Conservation (phyloP, 1,140 invertebrate genomes). For the Propsilocerus akamusi region DNA sequence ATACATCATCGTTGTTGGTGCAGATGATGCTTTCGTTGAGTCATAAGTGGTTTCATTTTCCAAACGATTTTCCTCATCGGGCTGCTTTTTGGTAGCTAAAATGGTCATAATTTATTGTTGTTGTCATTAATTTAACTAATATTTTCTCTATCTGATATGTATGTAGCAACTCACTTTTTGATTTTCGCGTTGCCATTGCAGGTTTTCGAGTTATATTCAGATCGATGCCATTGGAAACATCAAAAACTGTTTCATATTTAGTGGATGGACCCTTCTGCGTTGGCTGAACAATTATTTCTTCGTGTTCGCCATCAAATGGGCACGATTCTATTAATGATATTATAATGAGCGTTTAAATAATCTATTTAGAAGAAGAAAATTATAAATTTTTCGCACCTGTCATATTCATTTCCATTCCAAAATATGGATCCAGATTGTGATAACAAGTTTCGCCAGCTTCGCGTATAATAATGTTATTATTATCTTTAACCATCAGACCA, state of each 20-base stretch:
- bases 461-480: neutral
- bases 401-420: slow-evolving; percentile 1
- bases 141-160: no score
- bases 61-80: neutral
- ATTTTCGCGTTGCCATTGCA: neutral
- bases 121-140: no score
- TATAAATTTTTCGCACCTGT: neutral
- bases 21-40: neutral
- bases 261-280: neutral
- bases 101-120: neutral
- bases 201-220: no score
- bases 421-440: neutral
- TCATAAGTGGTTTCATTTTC: neutral
- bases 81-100: neutral
- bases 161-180: neutral
- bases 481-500: neutral
- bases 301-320: neutral
- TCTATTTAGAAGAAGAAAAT: neutral
- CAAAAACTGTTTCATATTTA: neutral
- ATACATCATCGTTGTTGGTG: neutral
- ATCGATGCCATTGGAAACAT: neutral
- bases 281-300: neutral
- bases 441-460: neutral
- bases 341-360: neutral
- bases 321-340: neutral